Conservation (phyloP, 2,797 vertebrate genomes). For the Platyrinchus mystaceus region DNA sequence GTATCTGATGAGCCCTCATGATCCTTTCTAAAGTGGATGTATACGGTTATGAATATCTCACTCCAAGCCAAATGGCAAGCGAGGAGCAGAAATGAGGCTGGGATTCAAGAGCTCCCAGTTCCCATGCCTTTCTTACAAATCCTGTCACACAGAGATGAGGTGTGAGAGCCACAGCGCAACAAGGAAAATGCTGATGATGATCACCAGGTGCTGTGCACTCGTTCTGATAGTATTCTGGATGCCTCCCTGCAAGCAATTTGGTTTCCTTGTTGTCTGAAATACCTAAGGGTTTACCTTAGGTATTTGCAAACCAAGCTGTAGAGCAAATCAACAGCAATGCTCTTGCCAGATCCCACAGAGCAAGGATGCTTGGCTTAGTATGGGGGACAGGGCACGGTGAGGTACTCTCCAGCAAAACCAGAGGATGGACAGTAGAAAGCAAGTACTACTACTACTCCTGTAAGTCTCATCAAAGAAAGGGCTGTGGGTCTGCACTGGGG, state of each 20-base stretch:
- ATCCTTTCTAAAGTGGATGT: background rate
- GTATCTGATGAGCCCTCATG: background rate
- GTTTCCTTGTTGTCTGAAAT: background rate
- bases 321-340: background rate
- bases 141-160: background rate
- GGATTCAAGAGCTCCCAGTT: background rate
- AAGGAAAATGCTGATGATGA: background rate
- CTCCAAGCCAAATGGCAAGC: background rate
- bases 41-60: background rate
- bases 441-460: background rate
- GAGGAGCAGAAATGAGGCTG: background rate
- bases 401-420: background rate
- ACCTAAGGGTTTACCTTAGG: background rate
- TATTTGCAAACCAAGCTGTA: background rate
- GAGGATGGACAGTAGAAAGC: background rate
- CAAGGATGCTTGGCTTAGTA: background rate
- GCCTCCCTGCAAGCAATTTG: background rate
- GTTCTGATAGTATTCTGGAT: background rate
- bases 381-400: fast-evolving
- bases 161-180: background rate
- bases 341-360: background rate
- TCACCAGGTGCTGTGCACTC: background rate
- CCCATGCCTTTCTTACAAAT: background rate
- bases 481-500: background rate
- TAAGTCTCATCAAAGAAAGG: background rate